These are phyloP conservation scores for Diabrotica virgifera DNA, from an alignment of 1,140 invertebrate species.

Conservation along the genomic window DNA sequence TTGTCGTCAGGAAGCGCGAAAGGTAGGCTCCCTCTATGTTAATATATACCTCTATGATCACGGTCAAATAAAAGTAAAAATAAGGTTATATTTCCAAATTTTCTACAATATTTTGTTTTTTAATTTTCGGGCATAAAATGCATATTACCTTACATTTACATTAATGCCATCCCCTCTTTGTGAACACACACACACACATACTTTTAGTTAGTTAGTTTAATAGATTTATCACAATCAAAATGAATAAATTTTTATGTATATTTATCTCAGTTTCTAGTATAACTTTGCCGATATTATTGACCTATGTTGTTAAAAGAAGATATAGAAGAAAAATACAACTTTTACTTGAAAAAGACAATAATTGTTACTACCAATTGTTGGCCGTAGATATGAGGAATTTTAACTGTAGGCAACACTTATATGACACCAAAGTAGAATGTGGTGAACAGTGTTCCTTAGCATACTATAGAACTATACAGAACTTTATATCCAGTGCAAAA, in stretches of 20 bases:
- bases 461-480: slow-evolving; percentile 24
- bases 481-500: slow-evolving; percentile 33
- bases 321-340: slow-evolving; percentile 19
- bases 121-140: too few relatives aligned
- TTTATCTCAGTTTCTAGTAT: slow-evolving; percentile 15
- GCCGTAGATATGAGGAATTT: slow-evolving; percentile 30
- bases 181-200: too few relatives aligned
- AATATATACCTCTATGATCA: too few relatives aligned
- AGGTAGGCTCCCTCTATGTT: too few relatives aligned
- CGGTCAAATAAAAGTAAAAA: too few relatives aligned
- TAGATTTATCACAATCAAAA: not conserved
- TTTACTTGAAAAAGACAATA: slow-evolving; percentile 21
- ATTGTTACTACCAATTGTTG: slow-evolving; percentile 31
- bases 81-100: too few relatives aligned
- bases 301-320: slow-evolving; percentile 26
- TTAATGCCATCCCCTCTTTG: too few relatives aligned
- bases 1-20: too few relatives aligned
- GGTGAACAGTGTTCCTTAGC: slow-evolving; percentile 29
- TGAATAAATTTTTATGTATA: slow-evolving; percentile 20
- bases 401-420: slow-evolving; percentile 28
- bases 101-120: too few relatives aligned
- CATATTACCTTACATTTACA: too few relatives aligned
- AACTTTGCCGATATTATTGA: slow-evolving; percentile 25
- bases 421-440: slow-evolving; percentile 26
- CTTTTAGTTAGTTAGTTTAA: too few relatives aligned